These are phyloP conservation scores for Hyles lineata DNA, from an alignment of 2,888 invertebrate genomes.

Conservation along the genomic window DNA sequence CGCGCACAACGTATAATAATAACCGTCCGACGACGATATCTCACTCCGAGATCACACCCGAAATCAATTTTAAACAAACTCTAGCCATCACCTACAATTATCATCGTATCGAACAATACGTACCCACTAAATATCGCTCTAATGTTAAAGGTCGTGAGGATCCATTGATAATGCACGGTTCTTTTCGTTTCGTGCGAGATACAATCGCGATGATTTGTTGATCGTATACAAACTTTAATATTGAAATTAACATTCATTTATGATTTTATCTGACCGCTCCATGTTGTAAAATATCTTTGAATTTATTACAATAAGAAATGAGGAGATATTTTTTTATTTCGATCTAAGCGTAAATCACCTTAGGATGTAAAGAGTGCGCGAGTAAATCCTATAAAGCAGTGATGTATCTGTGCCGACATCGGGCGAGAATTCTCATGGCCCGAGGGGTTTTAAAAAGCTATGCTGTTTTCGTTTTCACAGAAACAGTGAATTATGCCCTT, in stretches of 20 bases:
- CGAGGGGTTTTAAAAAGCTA: slow-evolving; percentile 36
- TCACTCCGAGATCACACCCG: slow-evolving; percentile 69
- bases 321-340: slow-evolving; percentile 24
- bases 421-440: slow-evolving; percentile 31
- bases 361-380: slow-evolving; percentile 2
- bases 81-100: slow-evolving; percentile 82
- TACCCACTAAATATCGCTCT: slow-evolving; percentile 69
- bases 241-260: slow-evolving; percentile 82
- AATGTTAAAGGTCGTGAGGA: slow-evolving; percentile 78
- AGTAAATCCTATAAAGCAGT: slow-evolving; percentile 22
- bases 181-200: slow-evolving; percentile 78
- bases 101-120: slow-evolving; percentile 76
- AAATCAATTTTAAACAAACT: slow-evolving; percentile 85
- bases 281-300: slow-evolving; percentile 35
- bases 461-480: slow-evolving; percentile 36
- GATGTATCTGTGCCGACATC: slow-evolving; percentile 24
- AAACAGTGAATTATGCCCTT: slow-evolving; percentile 39
- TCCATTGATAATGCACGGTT: slow-evolving; percentile 72
- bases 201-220: slow-evolving; percentile 82
- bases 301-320: slow-evolving; percentile 29
- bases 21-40: slow-evolving; percentile 70
- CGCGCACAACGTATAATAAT: slow-evolving; percentile 68
- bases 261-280: slow-evolving; percentile 68
- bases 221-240: slow-evolving; percentile 78
- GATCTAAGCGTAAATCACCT: slow-evolving; percentile 27